phyloP scores from a whole-genome alignment of 2,888 invertebrate genomes.

The Dicranocentrus wangi region DNA sequence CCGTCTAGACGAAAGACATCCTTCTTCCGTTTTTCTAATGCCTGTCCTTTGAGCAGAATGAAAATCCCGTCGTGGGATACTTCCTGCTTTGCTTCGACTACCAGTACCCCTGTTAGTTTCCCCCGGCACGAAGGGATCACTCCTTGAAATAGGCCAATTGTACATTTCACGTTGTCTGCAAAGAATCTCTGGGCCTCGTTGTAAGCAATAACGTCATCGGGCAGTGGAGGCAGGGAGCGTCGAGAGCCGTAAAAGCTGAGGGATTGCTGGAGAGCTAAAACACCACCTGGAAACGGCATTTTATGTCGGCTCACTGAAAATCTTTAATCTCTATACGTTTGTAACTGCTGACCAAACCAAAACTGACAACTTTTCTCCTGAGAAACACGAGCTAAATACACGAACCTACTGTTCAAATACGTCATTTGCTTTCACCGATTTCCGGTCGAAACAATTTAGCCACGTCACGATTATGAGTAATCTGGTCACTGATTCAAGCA shows the following conservation, averaged over 20 bases:
- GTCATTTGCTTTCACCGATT: no score
- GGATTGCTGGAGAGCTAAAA: neutral
- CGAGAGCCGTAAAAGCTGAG: neutral
- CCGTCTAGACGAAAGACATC: neutral
- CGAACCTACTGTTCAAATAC: no score
- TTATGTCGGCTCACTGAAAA: no score
- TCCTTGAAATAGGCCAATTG: neutral
- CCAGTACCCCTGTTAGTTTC: constrained; percentile 23
- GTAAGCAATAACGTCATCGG: neutral
- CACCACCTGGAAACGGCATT: constrained; percentile 2
- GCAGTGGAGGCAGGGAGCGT: neutral
- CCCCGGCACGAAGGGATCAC: constrained; percentile 4
- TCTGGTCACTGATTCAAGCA: no score
- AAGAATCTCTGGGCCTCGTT: neutral
- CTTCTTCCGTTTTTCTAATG: neutral
- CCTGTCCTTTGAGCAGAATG: constrained; percentile 26
- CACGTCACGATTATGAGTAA: no score
- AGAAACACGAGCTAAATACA: no score
- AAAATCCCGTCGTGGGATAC: constrained; percentile 21
- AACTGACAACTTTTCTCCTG: no score
- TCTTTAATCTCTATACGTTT: no score
- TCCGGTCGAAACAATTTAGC: no score
- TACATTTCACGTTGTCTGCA: constrained; percentile 13
- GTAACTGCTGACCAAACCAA: no score
- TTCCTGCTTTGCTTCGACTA: constrained; percentile 9